Percentiles rank a stretch among this genome's conserved stretches.
Evolutionary conservation across 2,113 vertebrate species (phyloP).

Genomic region (Oncorhynchus gorbuscha): DNA sequence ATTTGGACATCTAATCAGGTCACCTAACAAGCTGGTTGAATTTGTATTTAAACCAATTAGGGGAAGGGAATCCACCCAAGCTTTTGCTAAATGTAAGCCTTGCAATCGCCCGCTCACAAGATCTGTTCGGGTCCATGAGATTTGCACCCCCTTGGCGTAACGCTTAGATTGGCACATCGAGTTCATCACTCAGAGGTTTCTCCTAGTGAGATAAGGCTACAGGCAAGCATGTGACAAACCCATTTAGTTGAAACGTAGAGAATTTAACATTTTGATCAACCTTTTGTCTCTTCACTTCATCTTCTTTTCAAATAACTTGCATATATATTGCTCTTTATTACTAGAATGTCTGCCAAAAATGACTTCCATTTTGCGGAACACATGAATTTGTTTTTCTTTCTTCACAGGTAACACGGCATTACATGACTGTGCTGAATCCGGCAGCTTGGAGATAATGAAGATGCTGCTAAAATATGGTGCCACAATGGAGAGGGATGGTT

Average conservation of each 20-base stretch:
- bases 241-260: no score
- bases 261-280: background rate
- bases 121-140: background rate
- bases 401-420: conserved; percentile 91
- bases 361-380: background rate
- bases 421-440: conserved; percentile 98
- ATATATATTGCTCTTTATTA: no score
- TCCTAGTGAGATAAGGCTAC: no score
- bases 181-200: no score
- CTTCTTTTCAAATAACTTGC: no score
- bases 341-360: no score
- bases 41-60: conserved; percentile 2
- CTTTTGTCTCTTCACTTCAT: no score
- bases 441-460: conserved; percentile 97
- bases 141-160: background rate
- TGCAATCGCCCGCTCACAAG: background rate
- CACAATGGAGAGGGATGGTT: conserved; percentile 96
- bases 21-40: background rate
- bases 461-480: conserved; percentile 96
- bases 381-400: conserved; percentile 8
- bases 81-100: background rate
- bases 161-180: background rate
- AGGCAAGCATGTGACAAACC: no score
- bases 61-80: background rate
- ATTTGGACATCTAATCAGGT: background rate